A percentile compares a stretch with the other conserved stretches of the same genome.
Conservation (phyloP, 2,888 invertebrate genomes). For the Aspidiotus destructor region DNA sequence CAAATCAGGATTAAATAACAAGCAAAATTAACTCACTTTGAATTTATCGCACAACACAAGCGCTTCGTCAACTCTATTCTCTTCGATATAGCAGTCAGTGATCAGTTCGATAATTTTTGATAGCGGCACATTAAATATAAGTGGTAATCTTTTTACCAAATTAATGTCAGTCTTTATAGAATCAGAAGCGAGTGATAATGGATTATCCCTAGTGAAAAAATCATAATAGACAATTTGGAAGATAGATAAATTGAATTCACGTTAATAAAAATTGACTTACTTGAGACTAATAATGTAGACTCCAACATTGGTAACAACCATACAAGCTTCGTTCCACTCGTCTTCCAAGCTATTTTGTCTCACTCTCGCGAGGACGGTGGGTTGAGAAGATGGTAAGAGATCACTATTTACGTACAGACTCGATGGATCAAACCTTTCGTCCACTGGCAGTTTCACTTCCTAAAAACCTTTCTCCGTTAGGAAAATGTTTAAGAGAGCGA, state of each 20-base stretch:
- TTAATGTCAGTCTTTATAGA: constrained; percentile 14
- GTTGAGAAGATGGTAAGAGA: neutral
- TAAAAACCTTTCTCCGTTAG: neutral
- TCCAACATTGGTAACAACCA: constrained; percentile 51
- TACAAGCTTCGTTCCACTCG: constrained; percentile 41
- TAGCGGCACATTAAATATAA: constrained; percentile 18
- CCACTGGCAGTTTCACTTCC: constrained; percentile 1
- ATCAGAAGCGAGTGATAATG: constrained; percentile 16
- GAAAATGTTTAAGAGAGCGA: neutral
- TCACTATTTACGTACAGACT: neutral
- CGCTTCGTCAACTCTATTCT: constrained; percentile 66
- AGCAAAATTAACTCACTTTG: constrained; percentile 37
- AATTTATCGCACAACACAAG: constrained; percentile 70
- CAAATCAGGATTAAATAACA: too few species aligned
- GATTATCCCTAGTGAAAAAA: constrained; percentile 8
- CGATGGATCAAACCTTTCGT: neutral
- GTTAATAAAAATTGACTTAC: constrained; percentile 24
- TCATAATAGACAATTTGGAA: neutral
- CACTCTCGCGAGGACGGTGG: neutral
- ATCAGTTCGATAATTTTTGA: constrained; percentile 51
- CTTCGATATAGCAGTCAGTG: constrained; percentile 67
- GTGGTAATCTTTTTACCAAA: constrained; percentile 9
- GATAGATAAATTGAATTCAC: neutral
- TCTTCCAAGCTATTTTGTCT: constrained; percentile 28
- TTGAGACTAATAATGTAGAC: constrained; percentile 48